Evolutionary conservation across 1,140 invertebrate genomes (phyloP).

Genomic region (Drosophila nigromelanica): DNA sequence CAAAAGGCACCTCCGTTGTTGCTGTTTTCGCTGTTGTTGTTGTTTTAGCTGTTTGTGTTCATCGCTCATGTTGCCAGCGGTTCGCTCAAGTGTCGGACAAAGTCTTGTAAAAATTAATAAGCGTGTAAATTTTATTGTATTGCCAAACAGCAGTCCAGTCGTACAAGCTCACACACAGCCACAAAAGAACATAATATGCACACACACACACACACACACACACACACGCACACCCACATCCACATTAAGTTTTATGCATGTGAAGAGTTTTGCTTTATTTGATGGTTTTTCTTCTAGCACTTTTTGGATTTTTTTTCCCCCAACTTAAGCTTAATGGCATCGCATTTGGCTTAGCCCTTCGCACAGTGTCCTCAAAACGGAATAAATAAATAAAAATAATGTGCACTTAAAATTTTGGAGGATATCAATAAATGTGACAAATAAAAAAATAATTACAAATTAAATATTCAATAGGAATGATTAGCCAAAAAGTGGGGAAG

Average conservation of each 20-base stretch:
- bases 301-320: conserved; percentile 8
- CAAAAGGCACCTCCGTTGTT: conserved; percentile 25
- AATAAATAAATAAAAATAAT: conserved; percentile 3
- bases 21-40: conserved; percentile 22
- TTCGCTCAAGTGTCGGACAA: conserved; percentile 73
- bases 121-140: conserved; percentile 78
- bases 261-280: conserved; percentile 66
- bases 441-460: no score
- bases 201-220: conserved; percentile 9
- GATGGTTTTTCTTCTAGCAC: conserved; percentile 48
- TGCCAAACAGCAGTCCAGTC: conserved; percentile 51
- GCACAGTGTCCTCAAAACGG: conserved; percentile 37
- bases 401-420: background rate
- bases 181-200: conserved; percentile 13
- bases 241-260: conserved; percentile 58
- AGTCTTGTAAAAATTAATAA: conserved; percentile 81
- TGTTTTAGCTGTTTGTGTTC: conserved; percentile 26
- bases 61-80: conserved; percentile 45
- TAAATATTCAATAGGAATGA: no score
- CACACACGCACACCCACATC: conserved; percentile 4
- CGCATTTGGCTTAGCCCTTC: conserved; percentile 36
- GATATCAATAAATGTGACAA: no score
- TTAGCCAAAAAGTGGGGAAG: no score
- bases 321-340: conserved; percentile 53
- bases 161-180: conserved; percentile 5